phyloP scores from a whole-genome alignment of 2,888 invertebrate species.

The Heliconius charithonia region DNA sequence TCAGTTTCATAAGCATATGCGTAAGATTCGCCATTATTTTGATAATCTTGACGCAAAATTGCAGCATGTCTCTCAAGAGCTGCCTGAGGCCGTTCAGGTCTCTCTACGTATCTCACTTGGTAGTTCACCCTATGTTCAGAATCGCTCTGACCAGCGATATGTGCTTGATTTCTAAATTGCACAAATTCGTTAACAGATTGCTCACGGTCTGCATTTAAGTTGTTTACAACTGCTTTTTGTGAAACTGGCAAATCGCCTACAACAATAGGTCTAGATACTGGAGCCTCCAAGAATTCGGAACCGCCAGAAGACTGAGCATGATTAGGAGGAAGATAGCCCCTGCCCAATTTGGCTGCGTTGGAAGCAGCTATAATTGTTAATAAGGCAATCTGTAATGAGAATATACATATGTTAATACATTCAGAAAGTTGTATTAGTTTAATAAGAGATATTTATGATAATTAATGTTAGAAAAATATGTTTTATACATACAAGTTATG shows the following conservation, averaged over 20 bases:
- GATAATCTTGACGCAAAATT: constrained; percentile 69
- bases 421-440: constrained; percentile 5
- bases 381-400: constrained; percentile 63
- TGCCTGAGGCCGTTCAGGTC: constrained; percentile 70
- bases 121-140: constrained; percentile 35
- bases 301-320: constrained; percentile 63
- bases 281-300: constrained; percentile 64
- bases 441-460: constrained; percentile 19
- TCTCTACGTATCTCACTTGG: constrained; percentile 50
- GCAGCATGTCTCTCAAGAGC: constrained; percentile 71
- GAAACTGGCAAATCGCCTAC: constrained; percentile 25
- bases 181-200: constrained; percentile 24
- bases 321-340: constrained; percentile 71
- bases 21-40: constrained; percentile 72
- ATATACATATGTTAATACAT: constrained; percentile 17
- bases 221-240: neutral
- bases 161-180: constrained; percentile 24
- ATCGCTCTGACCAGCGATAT: constrained; percentile 38
- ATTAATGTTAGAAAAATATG: constrained; percentile 8
- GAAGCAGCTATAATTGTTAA: constrained; percentile 63
- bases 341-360: constrained; percentile 69
- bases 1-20: constrained; percentile 74
- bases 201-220: neutral
- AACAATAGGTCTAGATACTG: constrained; percentile 48
- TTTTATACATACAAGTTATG: neutral